Evolutionary conservation across 2,888 invertebrate genomes (phyloP).

Genomic region (Drosophila percnosoma): DNA sequence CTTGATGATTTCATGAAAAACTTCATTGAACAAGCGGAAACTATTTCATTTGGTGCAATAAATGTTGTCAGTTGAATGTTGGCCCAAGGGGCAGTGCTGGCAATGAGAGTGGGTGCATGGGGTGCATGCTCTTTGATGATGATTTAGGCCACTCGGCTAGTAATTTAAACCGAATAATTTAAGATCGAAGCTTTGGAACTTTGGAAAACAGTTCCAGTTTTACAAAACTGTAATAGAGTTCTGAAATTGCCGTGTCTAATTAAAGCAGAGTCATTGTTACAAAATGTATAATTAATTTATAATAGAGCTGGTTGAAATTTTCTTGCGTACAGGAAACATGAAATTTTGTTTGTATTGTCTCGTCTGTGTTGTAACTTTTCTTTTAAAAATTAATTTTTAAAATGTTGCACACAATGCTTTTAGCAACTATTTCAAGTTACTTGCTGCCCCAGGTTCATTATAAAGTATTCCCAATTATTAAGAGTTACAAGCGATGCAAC

Average conservation of each 20-base stretch:
- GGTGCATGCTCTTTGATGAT: conserved; percentile 55
- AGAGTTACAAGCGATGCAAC: conserved; percentile 50
- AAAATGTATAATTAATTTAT: background rate
- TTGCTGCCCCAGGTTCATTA: conserved; percentile 6
- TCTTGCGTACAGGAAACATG: conserved; percentile 1
- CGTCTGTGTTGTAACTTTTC: conserved; percentile 5
- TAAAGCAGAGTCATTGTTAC: background rate
- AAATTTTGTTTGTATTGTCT: background rate
- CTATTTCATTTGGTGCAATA: conserved; percentile 74
- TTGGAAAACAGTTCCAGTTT: background rate
- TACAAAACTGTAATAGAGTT: background rate
- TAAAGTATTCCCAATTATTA: conserved; percentile 45
- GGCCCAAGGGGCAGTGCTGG: background rate
- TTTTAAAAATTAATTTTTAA: background rate
- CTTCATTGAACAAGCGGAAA: conserved; percentile 79
- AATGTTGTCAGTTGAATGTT: conserved; percentile 57
- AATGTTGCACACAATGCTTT: background rate
- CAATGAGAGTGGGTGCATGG: background rate
- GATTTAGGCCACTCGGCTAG: conserved; percentile 51
- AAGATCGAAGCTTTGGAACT: conserved; percentile 19
- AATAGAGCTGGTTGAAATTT: background rate
- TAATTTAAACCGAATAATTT: conserved; percentile 51
- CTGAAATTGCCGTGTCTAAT: background rate
- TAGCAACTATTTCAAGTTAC: conserved; percentile 2
- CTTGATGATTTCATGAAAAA: conserved; percentile 81